Conservation (phyloP, 1,140 invertebrate genomes). For the Drosophila nigromelanica region DNA sequence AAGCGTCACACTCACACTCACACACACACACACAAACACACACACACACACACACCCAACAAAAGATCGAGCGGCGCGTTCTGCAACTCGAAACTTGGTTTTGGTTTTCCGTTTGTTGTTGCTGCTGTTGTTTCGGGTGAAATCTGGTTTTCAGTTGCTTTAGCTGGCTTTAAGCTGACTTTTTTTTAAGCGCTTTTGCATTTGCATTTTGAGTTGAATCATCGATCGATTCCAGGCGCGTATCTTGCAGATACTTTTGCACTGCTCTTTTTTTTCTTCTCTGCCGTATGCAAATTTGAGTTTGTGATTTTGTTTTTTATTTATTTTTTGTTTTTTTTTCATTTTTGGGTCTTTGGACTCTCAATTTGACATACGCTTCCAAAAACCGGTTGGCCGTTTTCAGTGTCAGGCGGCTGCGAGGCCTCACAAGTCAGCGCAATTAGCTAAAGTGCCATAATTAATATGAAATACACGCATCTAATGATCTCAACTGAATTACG, state of each 20-base stretch:
- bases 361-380: background rate
- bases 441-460: slow-evolving; percentile 67
- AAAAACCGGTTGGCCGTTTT: slow-evolving; percentile 6
- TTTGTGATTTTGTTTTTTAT: slow-evolving; percentile 33
- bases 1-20: background rate
- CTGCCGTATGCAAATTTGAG: slow-evolving; percentile 54
- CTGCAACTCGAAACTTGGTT: slow-evolving; percentile 70
- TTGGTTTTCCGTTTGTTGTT: slow-evolving; percentile 45
- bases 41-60: background rate
- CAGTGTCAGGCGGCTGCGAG: slow-evolving; percentile 30
- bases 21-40: slow-evolving; percentile 3
- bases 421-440: slow-evolving; percentile 41
- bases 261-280: slow-evolving; percentile 53
- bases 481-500: slow-evolving; percentile 57
- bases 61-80: slow-evolving; percentile 43
- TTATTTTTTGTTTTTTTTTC: background rate
- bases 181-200: slow-evolving; percentile 54
- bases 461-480: slow-evolving; percentile 61
- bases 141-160: slow-evolving; percentile 68
- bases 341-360: background rate
- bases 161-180: slow-evolving; percentile 14
- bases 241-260: slow-evolving; percentile 66
- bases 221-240: slow-evolving; percentile 67
- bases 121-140: slow-evolving; percentile 54
- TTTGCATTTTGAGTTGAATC: slow-evolving; percentile 75